Evolutionary conservation across 2,888 invertebrate genomes (phyloP).

Genomic region (Leucania comma): DNA sequence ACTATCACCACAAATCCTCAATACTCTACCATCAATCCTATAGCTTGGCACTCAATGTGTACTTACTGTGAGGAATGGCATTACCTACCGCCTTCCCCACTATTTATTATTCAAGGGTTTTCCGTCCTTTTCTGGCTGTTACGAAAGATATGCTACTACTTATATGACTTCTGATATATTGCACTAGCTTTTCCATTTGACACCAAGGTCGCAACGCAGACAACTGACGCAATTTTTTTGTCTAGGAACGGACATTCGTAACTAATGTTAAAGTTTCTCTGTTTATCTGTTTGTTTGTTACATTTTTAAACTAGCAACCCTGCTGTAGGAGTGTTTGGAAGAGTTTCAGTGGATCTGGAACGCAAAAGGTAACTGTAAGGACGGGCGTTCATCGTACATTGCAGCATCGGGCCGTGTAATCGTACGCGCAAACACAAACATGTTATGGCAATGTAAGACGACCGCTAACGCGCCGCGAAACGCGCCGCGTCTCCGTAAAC

Average conservation of each 20-base stretch:
- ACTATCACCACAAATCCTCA: constrained; percentile 45
- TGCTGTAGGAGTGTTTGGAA: background rate
- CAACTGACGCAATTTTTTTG: constrained; percentile 18
- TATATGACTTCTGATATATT: constrained; percentile 36
- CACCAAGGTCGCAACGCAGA: constrained; percentile 27
- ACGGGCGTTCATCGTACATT: too few relatives aligned
- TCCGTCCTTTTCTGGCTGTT: constrained; percentile 29
- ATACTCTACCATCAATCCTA: constrained; percentile 42
- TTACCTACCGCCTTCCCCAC: constrained; percentile 48
- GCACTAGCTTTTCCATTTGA: constrained; percentile 9
- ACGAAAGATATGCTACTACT: constrained; percentile 27
- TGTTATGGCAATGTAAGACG: too few relatives aligned
- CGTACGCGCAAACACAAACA: too few relatives aligned
- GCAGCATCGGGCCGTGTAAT: too few relatives aligned
- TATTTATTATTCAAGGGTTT: constrained; percentile 52
- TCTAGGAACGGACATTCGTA: background rate
- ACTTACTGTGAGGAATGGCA: constrained; percentile 48
- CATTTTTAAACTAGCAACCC: background rate
- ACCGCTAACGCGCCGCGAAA: too few relatives aligned
- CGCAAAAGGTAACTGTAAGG: too few relatives aligned
- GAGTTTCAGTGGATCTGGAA: too few relatives aligned
- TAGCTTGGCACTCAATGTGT: constrained; percentile 52
- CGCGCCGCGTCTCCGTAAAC: too few relatives aligned
- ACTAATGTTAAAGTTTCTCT: background rate
- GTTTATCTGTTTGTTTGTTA: background rate